These are phyloP conservation scores for Heloderma charlesbogerti DNA, from an alignment of 2,113 vertebrate genomes.

Conservation along the genomic window DNA sequence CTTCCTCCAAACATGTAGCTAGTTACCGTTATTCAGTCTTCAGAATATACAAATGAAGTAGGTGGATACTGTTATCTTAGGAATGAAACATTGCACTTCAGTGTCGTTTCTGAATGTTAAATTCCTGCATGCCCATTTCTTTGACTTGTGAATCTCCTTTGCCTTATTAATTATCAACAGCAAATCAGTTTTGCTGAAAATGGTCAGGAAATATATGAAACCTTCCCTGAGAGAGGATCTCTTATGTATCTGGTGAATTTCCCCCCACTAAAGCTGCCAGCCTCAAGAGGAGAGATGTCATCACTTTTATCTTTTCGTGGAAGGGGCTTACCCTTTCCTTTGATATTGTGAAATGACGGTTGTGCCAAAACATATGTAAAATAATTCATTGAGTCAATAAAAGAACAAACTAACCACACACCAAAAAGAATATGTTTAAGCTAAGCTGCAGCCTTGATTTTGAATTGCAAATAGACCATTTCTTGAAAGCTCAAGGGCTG, in stretches of 20 bases:
- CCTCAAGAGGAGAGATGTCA: constrained; percentile 7
- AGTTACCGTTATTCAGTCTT: neutral
- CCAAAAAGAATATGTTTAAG: neutral
- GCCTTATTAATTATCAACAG: neutral
- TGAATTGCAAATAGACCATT: constrained; percentile 46
- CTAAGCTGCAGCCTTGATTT: constrained; percentile 11
- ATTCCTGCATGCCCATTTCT: neutral
- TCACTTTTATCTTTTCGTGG: constrained; percentile 1
- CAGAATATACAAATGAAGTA: neutral
- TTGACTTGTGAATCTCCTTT: neutral
- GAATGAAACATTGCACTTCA: neutral
- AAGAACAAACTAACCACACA: neutral
- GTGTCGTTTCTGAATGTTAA: neutral
- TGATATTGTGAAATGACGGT: constrained; percentile 4
- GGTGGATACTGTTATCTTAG: neutral
- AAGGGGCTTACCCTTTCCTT: neutral
- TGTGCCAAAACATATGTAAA: constrained; percentile 27
- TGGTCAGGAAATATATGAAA: neutral
- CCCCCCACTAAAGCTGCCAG: neutral
- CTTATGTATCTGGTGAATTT: neutral
- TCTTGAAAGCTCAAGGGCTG: constrained; percentile 43
- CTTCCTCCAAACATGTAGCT: neutral
- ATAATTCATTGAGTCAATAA: constrained; percentile 16
- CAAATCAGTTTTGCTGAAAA: neutral
- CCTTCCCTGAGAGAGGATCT: neutral